Conservation (phyloP, 2,797 vertebrate genomes). For the Hypotaenidia philippensis region DNA sequence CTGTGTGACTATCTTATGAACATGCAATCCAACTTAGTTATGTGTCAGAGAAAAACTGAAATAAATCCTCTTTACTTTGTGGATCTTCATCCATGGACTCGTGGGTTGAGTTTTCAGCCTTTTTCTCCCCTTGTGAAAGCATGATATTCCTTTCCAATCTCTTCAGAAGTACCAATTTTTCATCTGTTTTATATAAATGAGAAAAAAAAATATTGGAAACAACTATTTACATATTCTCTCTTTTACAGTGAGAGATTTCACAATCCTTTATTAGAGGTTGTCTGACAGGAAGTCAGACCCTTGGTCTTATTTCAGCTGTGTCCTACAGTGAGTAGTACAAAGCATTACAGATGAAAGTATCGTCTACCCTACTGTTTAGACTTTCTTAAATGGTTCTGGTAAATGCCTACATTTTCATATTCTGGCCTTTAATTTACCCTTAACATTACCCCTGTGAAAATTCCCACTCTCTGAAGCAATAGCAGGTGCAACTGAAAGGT, state of each 20-base stretch:
- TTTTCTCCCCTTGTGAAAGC: not conserved
- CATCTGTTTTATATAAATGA: not conserved
- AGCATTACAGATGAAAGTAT: not conserved
- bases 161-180: slow-evolving; percentile 48
- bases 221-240: not conserved
- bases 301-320: not conserved
- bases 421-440: not conserved
- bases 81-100: slow-evolving; percentile 1
- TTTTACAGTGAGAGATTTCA: not conserved
- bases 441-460: not conserved
- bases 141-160: slow-evolving; percentile 20
- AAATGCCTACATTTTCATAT: not conserved
- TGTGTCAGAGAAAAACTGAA: not conserved
- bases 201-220: not conserved
- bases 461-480: not conserved
- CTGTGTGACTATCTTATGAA: not conserved
- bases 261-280: not conserved
- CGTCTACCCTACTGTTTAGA: not conserved
- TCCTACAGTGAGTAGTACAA: not conserved
- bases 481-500: not conserved
- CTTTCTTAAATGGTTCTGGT: not conserved
- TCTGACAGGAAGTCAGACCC: not conserved
- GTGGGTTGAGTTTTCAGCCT: not conserved
- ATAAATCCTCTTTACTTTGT: slow-evolving; percentile 25
- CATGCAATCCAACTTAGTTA: not conserved